These are phyloP conservation scores for Xestoiulus laeticollis DNA, from an alignment of 2,888 invertebrate species.

Conservation along the genomic window DNA sequence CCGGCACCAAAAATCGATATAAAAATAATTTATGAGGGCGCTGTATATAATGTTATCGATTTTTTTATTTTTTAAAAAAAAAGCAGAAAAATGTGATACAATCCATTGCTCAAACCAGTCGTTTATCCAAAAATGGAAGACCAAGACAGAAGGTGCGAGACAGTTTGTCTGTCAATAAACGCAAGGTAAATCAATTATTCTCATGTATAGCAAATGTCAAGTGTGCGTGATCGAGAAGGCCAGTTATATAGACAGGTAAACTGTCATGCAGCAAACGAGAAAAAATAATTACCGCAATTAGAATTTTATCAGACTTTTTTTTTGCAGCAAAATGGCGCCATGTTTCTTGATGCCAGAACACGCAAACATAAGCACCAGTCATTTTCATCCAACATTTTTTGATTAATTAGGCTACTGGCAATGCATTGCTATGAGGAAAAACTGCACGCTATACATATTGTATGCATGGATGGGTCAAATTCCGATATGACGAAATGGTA, in stretches of 20 bases:
- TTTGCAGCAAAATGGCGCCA: neutral
- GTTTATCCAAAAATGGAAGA: neutral
- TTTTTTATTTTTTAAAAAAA: neutral
- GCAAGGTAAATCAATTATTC: neutral
- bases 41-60: neutral
- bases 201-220: neutral
- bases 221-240: neutral
- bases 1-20: neutral
- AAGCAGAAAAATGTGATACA: neutral
- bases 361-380: neutral
- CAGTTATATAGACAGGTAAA: neutral
- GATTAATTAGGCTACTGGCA: neutral
- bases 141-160: neutral
- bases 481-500: neutral
- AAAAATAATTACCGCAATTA: slow-evolving; percentile 18
- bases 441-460: neutral
- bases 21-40: neutral
- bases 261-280: neutral
- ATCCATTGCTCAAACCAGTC: too few relatives aligned
- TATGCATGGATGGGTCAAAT: neutral
- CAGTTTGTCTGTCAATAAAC: neutral
- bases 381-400: neutral
- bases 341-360: neutral
- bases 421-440: too few relatives aligned
- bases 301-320: neutral